Evolutionary conservation across 1,140 invertebrate species (phyloP).

Genomic region (Ptiloglossa arizonensis): DNA sequence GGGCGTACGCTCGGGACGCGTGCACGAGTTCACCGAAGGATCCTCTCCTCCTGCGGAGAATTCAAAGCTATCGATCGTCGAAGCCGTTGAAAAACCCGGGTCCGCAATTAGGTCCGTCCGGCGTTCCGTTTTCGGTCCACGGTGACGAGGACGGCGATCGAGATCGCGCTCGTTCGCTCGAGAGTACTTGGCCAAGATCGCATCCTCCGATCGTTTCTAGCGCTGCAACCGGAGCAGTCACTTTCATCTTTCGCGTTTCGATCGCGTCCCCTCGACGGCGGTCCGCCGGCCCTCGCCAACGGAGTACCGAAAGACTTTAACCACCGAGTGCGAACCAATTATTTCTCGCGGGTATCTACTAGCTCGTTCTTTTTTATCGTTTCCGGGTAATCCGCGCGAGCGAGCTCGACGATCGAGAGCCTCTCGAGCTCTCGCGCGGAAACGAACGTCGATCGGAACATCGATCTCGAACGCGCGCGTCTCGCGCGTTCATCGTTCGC

Average conservation of each 20-base stretch:
- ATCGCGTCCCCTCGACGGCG: neutral
- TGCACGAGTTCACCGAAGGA: constrained; percentile 37
- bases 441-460: no score
- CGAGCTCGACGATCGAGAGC: no score
- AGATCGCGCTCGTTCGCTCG: neutral
- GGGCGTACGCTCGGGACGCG: constrained; percentile 32
- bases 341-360: no score
- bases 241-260: neutral
- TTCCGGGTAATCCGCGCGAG: no score
- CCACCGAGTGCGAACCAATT: neutral
- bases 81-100: neutral
- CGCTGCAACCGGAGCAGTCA: neutral
- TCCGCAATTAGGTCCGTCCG: constrained; percentile 34
- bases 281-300: neutral
- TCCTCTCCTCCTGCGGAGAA: neutral
- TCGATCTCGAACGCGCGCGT: no score
- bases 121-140: neutral
- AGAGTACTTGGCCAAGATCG: neutral
- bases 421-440: no score
- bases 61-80: constrained; percentile 52
- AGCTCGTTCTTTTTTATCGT: no score
- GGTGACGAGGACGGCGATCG: no score
- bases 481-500: no score
- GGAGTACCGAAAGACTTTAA: neutral
- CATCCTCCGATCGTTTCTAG: constrained; percentile 4